Evolutionary conservation across 1,140 invertebrate genomes (phyloP).

Genomic region (Cydia splendana): DNA sequence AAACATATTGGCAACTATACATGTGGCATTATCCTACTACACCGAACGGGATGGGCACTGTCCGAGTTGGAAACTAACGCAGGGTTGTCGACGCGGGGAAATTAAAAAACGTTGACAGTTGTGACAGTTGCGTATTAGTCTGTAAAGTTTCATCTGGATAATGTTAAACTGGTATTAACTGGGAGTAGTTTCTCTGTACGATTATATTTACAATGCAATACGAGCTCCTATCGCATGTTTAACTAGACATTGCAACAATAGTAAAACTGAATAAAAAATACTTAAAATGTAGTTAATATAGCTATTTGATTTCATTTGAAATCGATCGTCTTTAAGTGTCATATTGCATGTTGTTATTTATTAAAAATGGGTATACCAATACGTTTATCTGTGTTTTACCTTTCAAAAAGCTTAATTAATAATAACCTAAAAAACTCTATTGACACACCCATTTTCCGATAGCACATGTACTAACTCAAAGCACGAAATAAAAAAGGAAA

Average conservation of each 20-base stretch:
- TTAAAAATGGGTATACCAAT: no score
- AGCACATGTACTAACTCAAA: background rate
- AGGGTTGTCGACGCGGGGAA: slow-evolving; percentile 45
- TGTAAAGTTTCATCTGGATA: slow-evolving; percentile 16
- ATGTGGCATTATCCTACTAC: slow-evolving; percentile 38
- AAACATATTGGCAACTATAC: background rate
- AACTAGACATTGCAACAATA: background rate
- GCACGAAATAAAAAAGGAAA: slow-evolving; percentile 13
- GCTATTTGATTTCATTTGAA: no score
- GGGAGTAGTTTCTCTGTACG: background rate
- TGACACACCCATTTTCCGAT: background rate
- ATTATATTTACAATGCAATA: background rate
- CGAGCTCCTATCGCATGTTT: background rate
- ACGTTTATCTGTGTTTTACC: no score
- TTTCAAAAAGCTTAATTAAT: no score
- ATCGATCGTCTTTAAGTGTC: no score
- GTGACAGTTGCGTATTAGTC: slow-evolving; percentile 33
- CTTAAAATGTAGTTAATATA: no score
- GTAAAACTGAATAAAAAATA: no score
- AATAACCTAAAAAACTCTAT: background rate
- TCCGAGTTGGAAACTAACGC: slow-evolving; percentile 63
- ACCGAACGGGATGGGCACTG: slow-evolving; percentile 57
- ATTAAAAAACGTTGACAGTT: slow-evolving; percentile 33
- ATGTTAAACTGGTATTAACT: slow-evolving; percentile 8
- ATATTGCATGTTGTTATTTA: no score